A percentile compares a stretch with the other conserved stretches of the same genome.
Evolutionary conservation across 1,140 invertebrate species (phyloP).

Genomic region (Bradynema listronoti): DNA sequence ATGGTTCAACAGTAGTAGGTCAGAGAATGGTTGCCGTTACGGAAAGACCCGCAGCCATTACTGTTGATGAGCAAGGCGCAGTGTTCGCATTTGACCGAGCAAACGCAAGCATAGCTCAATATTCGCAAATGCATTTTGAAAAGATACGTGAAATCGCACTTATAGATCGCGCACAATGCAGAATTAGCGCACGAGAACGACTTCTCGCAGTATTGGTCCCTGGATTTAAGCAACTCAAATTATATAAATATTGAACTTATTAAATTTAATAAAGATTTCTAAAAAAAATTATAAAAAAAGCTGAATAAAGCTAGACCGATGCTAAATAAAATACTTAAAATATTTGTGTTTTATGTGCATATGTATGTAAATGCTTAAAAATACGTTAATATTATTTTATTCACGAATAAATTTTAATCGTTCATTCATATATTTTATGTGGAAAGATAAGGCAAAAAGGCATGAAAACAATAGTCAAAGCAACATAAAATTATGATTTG

Average conservation of each 20-base stretch:
- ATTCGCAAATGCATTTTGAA: conserved; percentile 32
- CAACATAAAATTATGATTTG: too few relatives aligned
- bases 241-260: conserved; percentile 23
- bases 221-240: conserved; percentile 14
- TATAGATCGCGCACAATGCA: conserved; percentile 25
- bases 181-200: conserved; percentile 18
- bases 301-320: too few relatives aligned
- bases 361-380: too few relatives aligned
- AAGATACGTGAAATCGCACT: conserved; percentile 24
- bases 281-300: too few relatives aligned
- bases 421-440: too few relatives aligned
- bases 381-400: too few relatives aligned
- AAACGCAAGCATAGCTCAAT: conserved; percentile 19
- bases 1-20: conserved; percentile 25
- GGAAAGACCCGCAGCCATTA: conserved; percentile 33
- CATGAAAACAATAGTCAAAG: too few relatives aligned
- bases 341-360: too few relatives aligned
- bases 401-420: too few relatives aligned
- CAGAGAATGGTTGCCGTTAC: conserved; percentile 34
- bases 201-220: conserved; percentile 21
- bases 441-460: too few relatives aligned
- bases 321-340: too few relatives aligned
- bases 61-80: conserved; percentile 34
- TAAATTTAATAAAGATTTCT: too few relatives aligned
- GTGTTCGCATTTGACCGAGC: conserved; percentile 43